Percentiles rank a stretch among this genome's conserved stretches.
Evolutionary conservation across 2,113 vertebrate genomes (phyloP).

Genomic region (Catharus bicknelli): DNA sequence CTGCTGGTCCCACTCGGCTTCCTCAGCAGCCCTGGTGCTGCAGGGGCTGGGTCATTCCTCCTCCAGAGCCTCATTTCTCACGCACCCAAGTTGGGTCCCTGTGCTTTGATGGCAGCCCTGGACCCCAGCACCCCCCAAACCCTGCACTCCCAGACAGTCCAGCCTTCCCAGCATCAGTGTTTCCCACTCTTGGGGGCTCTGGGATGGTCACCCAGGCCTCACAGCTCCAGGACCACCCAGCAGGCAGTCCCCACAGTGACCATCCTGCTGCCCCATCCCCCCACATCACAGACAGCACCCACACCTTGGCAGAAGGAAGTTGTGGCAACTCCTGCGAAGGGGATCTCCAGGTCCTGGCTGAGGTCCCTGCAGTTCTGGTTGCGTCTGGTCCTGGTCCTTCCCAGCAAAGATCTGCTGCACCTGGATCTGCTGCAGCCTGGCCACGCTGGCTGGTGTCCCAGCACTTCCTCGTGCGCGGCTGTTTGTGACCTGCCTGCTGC

Average conservation of each 20-base stretch:
- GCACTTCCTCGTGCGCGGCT: neutral
- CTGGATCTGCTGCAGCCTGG: neutral
- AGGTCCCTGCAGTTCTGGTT: neutral
- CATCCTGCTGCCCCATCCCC: neutral
- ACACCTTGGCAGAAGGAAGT: neutral
- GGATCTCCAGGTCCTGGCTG: neutral
- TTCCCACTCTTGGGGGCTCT: neutral
- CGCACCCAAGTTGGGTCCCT: neutral
- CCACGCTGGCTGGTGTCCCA: neutral
- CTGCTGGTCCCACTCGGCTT: conserved; percentile 9
- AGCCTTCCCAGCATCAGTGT: neutral
- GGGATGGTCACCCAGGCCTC: neutral
- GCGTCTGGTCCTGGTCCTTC: neutral
- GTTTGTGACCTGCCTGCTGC: conserved; percentile 49
- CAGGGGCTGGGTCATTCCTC: neutral
- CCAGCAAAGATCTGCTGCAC: neutral
- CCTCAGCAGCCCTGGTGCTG: neutral
- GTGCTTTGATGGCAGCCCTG: neutral
- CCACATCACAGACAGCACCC: neutral
- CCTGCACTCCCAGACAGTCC: neutral
- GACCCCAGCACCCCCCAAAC: neutral
- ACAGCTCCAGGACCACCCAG: neutral
- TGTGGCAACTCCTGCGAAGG: neutral
- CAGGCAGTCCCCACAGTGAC: neutral
- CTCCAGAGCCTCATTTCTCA: neutral